These are phyloP conservation scores for Nasonovia ribisnigri DNA, from an alignment of 2,888 invertebrate genomes.

Conservation along the genomic window DNA sequence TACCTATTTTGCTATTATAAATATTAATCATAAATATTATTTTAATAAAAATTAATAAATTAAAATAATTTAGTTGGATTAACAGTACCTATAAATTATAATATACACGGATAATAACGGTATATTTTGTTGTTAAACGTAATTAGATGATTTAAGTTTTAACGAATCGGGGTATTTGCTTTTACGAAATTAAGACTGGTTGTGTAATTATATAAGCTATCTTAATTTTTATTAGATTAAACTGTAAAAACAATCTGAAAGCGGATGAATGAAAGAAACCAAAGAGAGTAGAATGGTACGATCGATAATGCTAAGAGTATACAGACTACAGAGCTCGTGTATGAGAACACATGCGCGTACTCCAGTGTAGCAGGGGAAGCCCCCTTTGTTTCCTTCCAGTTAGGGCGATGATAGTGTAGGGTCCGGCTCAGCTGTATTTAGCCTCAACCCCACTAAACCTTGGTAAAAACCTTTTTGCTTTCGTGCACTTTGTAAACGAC, in stretches of 20 bases:
- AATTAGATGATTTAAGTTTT: background rate
- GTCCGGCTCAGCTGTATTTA: conserved; percentile 58
- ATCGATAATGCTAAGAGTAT: conserved; percentile 54
- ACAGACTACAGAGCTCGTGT: conserved; percentile 16
- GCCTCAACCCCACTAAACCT: conserved; percentile 47
- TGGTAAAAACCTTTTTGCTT: conserved; percentile 33
- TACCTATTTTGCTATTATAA: background rate
- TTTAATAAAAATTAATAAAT: background rate
- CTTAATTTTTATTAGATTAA: background rate
- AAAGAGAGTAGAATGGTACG: conserved; percentile 31
- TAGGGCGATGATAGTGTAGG: conserved; percentile 62
- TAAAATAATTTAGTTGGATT: background rate
- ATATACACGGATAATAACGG: background rate
- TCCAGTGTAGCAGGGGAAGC: conserved; percentile 48
- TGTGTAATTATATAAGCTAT: background rate
- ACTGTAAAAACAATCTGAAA: background rate
- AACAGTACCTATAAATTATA: background rate
- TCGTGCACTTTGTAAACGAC: background rate
- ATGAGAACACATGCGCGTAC: conserved; percentile 62
- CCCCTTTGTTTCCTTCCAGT: conserved; percentile 63
- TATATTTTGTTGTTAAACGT: background rate
- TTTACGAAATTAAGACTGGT: background rate
- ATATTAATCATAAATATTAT: background rate
- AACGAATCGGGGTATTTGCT: background rate
- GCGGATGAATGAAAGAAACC: conserved; percentile 55